A percentile compares a stretch with the other conserved stretches of the same genome.
These are phyloP conservation scores for Cryptotermes secundus DNA, from an alignment of 1,140 invertebrate species.

Conservation along the genomic window DNA sequence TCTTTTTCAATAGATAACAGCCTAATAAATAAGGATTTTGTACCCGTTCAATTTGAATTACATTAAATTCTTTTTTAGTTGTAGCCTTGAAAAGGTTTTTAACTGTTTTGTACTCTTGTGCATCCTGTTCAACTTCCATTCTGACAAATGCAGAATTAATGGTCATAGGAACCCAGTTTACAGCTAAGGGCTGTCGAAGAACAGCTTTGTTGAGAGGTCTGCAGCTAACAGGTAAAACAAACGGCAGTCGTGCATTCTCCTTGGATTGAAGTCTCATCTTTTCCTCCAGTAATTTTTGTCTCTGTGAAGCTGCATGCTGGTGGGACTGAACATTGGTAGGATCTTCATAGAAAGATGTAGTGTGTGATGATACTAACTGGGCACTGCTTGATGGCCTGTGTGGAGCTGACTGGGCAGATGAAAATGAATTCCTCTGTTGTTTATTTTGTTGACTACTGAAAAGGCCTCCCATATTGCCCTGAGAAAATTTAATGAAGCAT, in stretches of 20 bases:
- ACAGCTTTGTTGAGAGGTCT: background rate
- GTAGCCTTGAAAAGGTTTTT: background rate
- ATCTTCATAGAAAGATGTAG: background rate
- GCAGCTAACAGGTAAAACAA: background rate
- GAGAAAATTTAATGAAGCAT: background rate
- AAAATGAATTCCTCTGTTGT: background rate
- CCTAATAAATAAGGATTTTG: constrained; percentile 36
- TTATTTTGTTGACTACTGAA: background rate
- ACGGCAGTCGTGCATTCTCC: background rate
- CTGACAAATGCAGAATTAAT: background rate
- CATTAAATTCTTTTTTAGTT: background rate
- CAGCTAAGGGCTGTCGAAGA: background rate
- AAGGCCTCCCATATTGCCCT: background rate
- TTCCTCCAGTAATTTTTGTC: background rate
- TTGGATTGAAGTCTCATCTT: background rate
- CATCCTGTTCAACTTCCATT: background rate
- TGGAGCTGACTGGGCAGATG: background rate
- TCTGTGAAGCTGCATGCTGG: background rate
- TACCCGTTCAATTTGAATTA: constrained; percentile 35
- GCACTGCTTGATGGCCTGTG: background rate
- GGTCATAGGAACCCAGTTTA: background rate
- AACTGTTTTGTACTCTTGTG: background rate
- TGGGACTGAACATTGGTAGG: background rate
- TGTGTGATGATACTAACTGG: background rate
- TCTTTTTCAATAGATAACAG: constrained; percentile 38